phyloP scores from a whole-genome alignment of 1,140 invertebrate species.

The Listronotus bonariensis region DNA sequence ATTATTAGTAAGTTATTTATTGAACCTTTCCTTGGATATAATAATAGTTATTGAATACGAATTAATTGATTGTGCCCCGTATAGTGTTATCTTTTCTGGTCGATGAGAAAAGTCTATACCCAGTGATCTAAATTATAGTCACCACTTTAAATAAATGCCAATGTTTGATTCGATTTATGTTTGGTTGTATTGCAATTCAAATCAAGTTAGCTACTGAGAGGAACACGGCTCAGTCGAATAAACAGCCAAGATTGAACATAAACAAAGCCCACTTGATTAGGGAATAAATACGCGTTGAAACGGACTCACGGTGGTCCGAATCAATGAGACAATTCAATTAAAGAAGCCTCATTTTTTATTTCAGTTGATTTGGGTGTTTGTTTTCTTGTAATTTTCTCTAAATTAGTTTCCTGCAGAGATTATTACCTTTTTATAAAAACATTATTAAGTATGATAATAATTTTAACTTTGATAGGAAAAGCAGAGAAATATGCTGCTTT shows the following conservation, averaged over 20 bases:
- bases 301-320: conserved; percentile 40
- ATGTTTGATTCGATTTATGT: conserved; percentile 42
- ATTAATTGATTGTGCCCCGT: no score
- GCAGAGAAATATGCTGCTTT: no score
- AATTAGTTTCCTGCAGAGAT: no score
- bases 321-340: conserved; percentile 45
- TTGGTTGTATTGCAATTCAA: conserved; percentile 43
- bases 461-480: no score
- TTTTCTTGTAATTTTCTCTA: conserved; percentile 14
- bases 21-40: no score
- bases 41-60: no score
- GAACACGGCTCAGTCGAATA: conserved; percentile 30
- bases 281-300: conserved; percentile 44
- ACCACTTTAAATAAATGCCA: conserved; percentile 38
- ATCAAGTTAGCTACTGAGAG: conserved; percentile 39
- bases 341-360: conserved; percentile 34
- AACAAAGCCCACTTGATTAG: conserved; percentile 44
- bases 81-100: no score
- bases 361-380: conserved; percentile 19
- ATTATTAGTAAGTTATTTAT: no score
- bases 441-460: no score
- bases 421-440: no score
- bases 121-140: conserved; percentile 12
- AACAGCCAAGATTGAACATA: conserved; percentile 43
- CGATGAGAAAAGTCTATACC: neutral